A percentile compares a stretch with the other conserved stretches of the same genome.
These are phyloP conservation scores for Astreopora myriophthalma DNA, from an alignment of 64 coral and sea anemone species.

Conservation along the genomic window DNA sequence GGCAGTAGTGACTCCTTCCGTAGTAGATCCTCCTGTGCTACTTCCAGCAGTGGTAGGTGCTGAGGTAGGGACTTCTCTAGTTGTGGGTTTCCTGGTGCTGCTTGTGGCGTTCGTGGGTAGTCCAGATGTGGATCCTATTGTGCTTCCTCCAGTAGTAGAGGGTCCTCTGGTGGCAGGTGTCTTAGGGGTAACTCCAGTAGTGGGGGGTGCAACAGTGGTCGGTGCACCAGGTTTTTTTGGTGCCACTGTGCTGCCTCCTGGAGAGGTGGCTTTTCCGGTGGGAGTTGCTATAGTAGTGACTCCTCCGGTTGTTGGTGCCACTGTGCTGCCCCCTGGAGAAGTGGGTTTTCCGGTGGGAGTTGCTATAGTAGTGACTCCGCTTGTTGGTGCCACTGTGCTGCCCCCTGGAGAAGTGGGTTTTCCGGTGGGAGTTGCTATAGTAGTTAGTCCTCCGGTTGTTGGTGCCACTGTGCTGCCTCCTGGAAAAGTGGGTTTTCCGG, in stretches of 20 bases:
- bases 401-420: too few species aligned
- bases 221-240: neutral
- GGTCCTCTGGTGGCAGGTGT: neutral
- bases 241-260: neutral
- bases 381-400: too few species aligned
- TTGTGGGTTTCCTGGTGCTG: neutral
- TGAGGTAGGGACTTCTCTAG: neutral
- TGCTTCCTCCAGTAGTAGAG: neutral
- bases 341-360: neutral
- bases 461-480: too few species aligned
- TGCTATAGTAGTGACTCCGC: too few species aligned
- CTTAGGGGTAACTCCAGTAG: neutral
- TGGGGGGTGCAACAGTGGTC: neutral
- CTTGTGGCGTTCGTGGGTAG: neutral
- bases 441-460: neutral
- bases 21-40: neutral
- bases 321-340: too few species aligned
- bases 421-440: neutral
- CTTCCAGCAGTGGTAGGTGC: neutral
- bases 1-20: neutral
- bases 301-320: neutral
- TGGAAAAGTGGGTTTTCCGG: neutral
- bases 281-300: neutral
- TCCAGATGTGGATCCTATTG: neutral
- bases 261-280: neutral